phyloP scores from a whole-genome alignment of 1,140 invertebrate genomes.

The Arctopsyche grandis region DNA sequence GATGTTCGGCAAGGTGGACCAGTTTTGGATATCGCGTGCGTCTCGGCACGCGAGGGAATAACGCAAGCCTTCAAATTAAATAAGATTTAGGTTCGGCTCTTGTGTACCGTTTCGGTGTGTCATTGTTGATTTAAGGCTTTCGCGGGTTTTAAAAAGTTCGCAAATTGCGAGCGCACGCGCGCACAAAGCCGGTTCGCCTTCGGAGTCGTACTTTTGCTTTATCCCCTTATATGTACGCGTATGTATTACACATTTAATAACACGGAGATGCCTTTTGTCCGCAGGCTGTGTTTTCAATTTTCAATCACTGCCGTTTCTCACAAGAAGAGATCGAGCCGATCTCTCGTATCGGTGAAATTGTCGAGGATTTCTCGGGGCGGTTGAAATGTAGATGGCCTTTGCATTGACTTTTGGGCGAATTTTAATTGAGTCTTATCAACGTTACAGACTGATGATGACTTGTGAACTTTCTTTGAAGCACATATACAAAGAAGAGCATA shows the following conservation, averaged over 20 bases:
- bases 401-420: no score
- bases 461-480: no score
- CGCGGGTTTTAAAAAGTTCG: neutral
- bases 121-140: constrained; percentile 39
- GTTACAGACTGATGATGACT: no score
- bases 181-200: constrained; percentile 5
- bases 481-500: no score
- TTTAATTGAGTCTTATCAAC: no score
- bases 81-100: constrained; percentile 33
- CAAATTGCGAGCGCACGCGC: constrained; percentile 1
- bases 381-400: no score
- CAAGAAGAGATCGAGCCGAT: no score
- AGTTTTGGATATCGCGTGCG: constrained; percentile 24
- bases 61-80: constrained; percentile 38
- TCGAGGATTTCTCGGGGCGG: no score
- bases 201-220: neutral
- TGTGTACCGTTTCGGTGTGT: constrained; percentile 8
- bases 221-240: neutral
- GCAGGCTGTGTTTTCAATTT: neutral
- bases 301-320: neutral
- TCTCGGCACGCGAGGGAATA: constrained; percentile 33
- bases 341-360: no score
- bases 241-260: neutral
- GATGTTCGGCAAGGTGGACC: neutral
- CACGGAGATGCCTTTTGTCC: neutral